phyloP scores from a whole-genome alignment of 2,888 invertebrate genomes.

The Hypsopygia costalis region DNA sequence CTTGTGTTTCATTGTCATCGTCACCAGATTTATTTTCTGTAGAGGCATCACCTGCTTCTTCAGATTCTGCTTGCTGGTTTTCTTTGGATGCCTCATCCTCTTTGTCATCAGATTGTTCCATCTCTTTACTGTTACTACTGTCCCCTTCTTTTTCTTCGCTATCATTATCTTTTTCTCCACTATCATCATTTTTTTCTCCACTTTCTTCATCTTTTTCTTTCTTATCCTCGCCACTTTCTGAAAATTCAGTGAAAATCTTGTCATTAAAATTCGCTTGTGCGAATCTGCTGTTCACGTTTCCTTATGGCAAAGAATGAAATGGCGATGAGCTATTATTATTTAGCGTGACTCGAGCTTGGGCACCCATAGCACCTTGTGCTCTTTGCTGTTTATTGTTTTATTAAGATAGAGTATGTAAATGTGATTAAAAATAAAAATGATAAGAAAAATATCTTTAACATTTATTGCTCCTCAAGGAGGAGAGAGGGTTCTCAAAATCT shows the following conservation, averaged over 20 bases:
- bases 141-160: slow-evolving; percentile 39
- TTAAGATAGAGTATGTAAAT: too few species aligned
- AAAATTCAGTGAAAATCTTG: slow-evolving; percentile 19
- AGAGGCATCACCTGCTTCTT: slow-evolving; percentile 37
- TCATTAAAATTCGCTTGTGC: not conserved
- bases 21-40: slow-evolving; percentile 30
- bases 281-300: not conserved
- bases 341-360: too few species aligned
- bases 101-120: slow-evolving; percentile 32
- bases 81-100: slow-evolving; percentile 43
- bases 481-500: too few species aligned
- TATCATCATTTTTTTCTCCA: slow-evolving; percentile 34
- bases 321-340: too few species aligned
- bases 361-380: too few species aligned
- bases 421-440: too few species aligned
- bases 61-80: slow-evolving; percentile 31
- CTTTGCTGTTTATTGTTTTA: too few species aligned
- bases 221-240: slow-evolving; percentile 61
- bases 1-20: slow-evolving; percentile 48
- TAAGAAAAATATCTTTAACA: too few species aligned
- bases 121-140: slow-evolving; percentile 35
- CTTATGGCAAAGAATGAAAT: not conserved
- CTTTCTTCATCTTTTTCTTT: slow-evolving; percentile 38
- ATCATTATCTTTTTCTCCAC: slow-evolving; percentile 42
- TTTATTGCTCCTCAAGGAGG: too few species aligned